Percentiles rank a stretch among this genome's conserved stretches.
These are phyloP conservation scores for Magallana nippona DNA, from an alignment of 2,888 invertebrate genomes.

Conservation along the genomic window DNA sequence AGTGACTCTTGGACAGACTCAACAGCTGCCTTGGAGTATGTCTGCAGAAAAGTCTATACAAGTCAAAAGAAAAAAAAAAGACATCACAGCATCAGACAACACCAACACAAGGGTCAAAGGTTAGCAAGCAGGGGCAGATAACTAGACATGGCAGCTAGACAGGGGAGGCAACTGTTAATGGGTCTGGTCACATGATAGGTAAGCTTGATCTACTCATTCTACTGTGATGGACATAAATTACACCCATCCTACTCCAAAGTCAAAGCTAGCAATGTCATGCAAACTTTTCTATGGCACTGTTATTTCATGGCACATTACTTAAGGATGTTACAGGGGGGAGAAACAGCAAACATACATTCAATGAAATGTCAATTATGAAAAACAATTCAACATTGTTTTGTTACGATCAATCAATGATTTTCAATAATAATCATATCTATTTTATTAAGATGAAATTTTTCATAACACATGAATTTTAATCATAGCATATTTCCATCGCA, in stretches of 20 bases:
- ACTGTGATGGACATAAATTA: background rate
- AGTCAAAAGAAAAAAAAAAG: slow-evolving; percentile 37
- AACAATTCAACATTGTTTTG: no score
- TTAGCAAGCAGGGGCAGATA: slow-evolving; percentile 7
- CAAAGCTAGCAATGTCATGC: background rate
- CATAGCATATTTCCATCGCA: no score
- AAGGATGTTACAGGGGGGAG: no score
- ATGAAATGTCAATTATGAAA: no score
- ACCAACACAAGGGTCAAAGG: slow-evolving; percentile 25
- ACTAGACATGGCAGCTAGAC: background rate
- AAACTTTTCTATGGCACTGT: background rate
- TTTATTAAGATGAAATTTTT: no score
- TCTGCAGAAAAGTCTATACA: slow-evolving; percentile 84
- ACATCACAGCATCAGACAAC: slow-evolving; percentile 12
- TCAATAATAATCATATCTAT: no score
- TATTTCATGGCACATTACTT: background rate
- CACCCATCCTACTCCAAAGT: background rate
- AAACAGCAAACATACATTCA: no score
- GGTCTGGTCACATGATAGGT: background rate
- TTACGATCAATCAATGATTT: no score
- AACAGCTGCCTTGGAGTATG: slow-evolving; percentile 98
- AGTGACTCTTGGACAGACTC: slow-evolving; percentile 98
- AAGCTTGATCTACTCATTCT: background rate
- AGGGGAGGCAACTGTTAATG: background rate
- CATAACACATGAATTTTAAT: no score